phyloP scores from a whole-genome alignment of 2,888 invertebrate genomes.

The Archips xylosteana region DNA sequence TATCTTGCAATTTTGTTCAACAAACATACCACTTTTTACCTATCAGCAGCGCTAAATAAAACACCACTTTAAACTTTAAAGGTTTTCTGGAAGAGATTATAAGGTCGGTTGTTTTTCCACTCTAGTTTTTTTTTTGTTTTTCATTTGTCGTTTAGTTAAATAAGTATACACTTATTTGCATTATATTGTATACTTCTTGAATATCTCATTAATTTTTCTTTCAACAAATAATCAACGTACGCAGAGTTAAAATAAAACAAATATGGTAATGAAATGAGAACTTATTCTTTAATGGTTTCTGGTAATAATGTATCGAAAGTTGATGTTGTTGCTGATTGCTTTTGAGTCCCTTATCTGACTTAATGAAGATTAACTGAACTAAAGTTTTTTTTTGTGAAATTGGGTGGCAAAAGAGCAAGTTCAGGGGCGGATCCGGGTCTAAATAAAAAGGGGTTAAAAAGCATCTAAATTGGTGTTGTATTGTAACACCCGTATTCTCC shows the following conservation, averaged over 20 bases:
- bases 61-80: not conserved
- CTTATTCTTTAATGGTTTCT: slow-evolving; percentile 1
- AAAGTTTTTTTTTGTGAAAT: too few species aligned
- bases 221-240: not conserved
- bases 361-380: too few species aligned
- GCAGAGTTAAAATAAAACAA: slow-evolving; percentile 6
- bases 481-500: too few species aligned
- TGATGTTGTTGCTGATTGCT: too few species aligned
- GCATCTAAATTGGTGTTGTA: too few species aligned
- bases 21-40: not conserved
- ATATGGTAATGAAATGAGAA: slow-evolving; percentile 5
- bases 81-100: not conserved
- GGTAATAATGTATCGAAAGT: not conserved
- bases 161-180: not conserved
- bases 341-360: too few species aligned
- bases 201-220: not conserved
- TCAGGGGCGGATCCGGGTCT: too few species aligned
- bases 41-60: not conserved
- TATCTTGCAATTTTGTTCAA: not conserved
- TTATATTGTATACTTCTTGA: not conserved
- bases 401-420: too few species aligned
- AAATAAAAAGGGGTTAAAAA: too few species aligned
- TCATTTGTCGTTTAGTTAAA: not conserved
- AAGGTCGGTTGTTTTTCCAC: not conserved
- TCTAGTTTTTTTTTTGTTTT: not conserved